A percentile compares a stretch with the other conserved stretches of the same genome.
Evolutionary conservation across 2,888 invertebrate species (phyloP).

Genomic region (Hylaea fasciaria): DNA sequence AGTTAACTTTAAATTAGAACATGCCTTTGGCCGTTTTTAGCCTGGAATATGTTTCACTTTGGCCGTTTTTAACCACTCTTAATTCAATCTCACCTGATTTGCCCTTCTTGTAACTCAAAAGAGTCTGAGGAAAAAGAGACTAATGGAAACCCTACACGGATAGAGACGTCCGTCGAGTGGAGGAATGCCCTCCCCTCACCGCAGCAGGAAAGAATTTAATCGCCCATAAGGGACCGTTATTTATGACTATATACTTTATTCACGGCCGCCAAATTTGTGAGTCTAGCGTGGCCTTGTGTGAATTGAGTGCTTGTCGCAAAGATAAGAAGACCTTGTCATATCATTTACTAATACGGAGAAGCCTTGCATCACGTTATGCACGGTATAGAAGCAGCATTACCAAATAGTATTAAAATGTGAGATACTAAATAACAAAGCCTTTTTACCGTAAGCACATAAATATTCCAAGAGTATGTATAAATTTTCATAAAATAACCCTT

Average conservation of each 20-base stretch:
- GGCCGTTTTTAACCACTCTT: neutral
- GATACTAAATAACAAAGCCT: neutral
- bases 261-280: constrained; percentile 42
- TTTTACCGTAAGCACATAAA: constrained; percentile 8
- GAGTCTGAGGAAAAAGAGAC: constrained; percentile 9
- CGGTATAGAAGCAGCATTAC: too few relatives aligned
- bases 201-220: constrained; percentile 70
- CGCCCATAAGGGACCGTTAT: constrained; percentile 62
- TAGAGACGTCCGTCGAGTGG: constrained; percentile 70
- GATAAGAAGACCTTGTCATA: neutral
- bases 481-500: constrained; percentile 22
- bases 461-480: constrained; percentile 17
- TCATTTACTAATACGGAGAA: neutral
- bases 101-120: neutral
- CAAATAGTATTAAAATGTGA: too few relatives aligned
- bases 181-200: constrained; percentile 59
- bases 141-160: constrained; percentile 31
- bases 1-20: too few relatives aligned
- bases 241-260: constrained; percentile 60
- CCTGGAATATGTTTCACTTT: too few relatives aligned
- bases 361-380: too few relatives aligned
- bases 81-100: too few relatives aligned
- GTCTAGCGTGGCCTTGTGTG: constrained; percentile 5
- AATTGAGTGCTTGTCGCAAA: constrained; percentile 14
- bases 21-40: too few relatives aligned